Conservation (phyloP, 1,140 invertebrate species). For the Augochlora pura region DNA sequence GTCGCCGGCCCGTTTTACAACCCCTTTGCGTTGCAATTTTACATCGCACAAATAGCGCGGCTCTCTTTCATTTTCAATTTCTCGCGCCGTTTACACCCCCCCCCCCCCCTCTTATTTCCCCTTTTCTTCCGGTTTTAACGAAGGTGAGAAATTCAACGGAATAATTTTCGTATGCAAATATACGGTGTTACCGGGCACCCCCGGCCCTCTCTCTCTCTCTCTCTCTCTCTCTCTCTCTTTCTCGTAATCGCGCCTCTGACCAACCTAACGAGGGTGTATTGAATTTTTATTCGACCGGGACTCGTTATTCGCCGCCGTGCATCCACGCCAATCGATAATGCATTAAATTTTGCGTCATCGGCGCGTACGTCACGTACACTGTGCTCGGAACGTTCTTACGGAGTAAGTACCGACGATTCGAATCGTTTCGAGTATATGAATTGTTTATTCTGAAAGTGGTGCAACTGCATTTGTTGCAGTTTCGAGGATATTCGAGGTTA, state of each 20-base stretch:
- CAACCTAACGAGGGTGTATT: slow-evolving; percentile 43
- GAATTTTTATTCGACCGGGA: slow-evolving; percentile 57
- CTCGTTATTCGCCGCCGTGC: slow-evolving; percentile 51
- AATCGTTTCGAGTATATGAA: too few relatives aligned
- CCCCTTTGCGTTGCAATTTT: slow-evolving; percentile 31
- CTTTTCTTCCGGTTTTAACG: slow-evolving; percentile 43
- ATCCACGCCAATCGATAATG: slow-evolving; percentile 48
- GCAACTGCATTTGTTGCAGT: too few relatives aligned
- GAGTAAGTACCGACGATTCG: too few relatives aligned
- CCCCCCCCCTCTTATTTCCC: slow-evolving; percentile 13
- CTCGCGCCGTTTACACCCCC: slow-evolving; percentile 39
- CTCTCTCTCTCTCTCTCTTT: too few relatives aligned
- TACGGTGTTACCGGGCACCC: slow-evolving; percentile 37
- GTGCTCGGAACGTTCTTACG: neutral
- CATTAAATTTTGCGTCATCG: slow-evolving; percentile 48
- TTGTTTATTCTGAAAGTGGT: too few relatives aligned
- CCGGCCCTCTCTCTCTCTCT: too few relatives aligned
- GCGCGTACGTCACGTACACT: neutral
- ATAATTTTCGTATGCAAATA: slow-evolving; percentile 59
- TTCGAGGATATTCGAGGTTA: too few relatives aligned
- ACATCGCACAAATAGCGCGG: slow-evolving; percentile 30
- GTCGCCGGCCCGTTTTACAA: neutral
- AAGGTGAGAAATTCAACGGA: slow-evolving; percentile 47
- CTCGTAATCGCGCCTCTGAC: slow-evolving; percentile 39
- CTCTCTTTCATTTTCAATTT: slow-evolving; percentile 47